Evolutionary conservation across 2,113 vertebrate species (phyloP).

Genomic region (Prunella himalayana): DNA sequence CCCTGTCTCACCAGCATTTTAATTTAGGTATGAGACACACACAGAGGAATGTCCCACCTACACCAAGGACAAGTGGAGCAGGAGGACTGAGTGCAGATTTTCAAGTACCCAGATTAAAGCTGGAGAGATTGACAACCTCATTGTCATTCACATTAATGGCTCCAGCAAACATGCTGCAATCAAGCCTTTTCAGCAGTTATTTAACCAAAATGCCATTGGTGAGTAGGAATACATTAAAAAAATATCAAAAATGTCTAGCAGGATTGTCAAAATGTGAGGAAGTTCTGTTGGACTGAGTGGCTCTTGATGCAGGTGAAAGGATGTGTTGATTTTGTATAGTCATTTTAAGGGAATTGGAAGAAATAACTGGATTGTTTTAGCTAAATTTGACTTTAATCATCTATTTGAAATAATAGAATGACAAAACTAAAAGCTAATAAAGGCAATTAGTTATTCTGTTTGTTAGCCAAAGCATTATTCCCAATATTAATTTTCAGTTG

Average conservation of each 20-base stretch:
- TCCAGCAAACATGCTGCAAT: slow-evolving; percentile 58
- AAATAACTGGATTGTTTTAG: not conserved
- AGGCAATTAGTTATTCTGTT: not conserved
- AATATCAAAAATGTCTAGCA: not conserved
- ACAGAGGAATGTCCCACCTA: slow-evolving; percentile 61
- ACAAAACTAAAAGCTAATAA: not conserved
- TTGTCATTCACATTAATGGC: slow-evolving; percentile 62
- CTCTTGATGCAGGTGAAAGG: not conserved
- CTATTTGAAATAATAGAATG: not conserved
- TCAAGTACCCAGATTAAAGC: slow-evolving; percentile 28
- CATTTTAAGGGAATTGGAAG: not conserved
- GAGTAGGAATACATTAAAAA: not conserved
- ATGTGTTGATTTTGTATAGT: not conserved
- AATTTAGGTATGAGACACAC: slow-evolving; percentile 33
- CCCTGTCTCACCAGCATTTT: not conserved
- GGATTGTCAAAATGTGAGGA: not conserved
- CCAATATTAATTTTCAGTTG: not conserved
- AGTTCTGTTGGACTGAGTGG: not conserved
- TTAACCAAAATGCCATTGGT: slow-evolving; percentile 65
- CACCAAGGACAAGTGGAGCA: not conserved
- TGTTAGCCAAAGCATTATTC: not conserved
- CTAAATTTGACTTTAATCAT: not conserved
- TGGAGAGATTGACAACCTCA: not conserved
- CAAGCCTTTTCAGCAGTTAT: slow-evolving; percentile 62
- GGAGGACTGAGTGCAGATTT: slow-evolving; percentile 43